Base-by-base conservation (phyloP, 1,140 invertebrate genomes). In the Apolygus lucorum region DNA sequence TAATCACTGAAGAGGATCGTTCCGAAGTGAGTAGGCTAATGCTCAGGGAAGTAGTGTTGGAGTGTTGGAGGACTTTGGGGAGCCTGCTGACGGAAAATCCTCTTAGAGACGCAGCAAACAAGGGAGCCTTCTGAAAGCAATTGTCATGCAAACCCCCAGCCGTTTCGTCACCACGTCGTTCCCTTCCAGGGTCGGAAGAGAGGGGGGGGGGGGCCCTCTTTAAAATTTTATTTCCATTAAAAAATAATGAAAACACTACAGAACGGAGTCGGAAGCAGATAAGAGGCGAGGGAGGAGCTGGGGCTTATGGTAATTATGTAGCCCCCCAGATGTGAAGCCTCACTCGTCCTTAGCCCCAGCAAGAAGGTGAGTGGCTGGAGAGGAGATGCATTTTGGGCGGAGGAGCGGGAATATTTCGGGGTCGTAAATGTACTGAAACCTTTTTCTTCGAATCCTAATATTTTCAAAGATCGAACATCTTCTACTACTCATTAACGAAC, bases 181-280 rank as follows among this genome's bases (percentile, higher is more conserved):
- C 22, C 54, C 22, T 59, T 59, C 54, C 13, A 11, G 13, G 11
- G 11, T 4, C 29, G 26, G 49, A 1, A 24, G 29, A 26, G n/a
- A n/a, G n/a, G n/a, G n/a, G n/a, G n/a, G n/a, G n/a, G n/a, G n/a
- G n/a, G n/a, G n/a, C 28, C 63, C 69, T 70, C 63, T 66, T 70
- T 70, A 70, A 70, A 70, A 70, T 70, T 70, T 70, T 70, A 70
- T 70, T 70, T 70, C 69, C 69, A 70, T 70, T 70, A 70, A 70
- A 70, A 70, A 70, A 70, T 70, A 70, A 70, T 70, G 69, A 63
- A 70, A 70, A 70, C 69, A 70, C 64, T 63, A 54, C 59, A 27
- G 65, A 29, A 63, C 17, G 42, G 69, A n/a, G 26, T 68, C 28
- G 8, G n/a, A n/a, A 54, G 24, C 52, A 11, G 42, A 59, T 25